A percentile compares a stretch with the other conserved stretches of the same genome.
These are phyloP conservation scores for Colinus virginianus DNA, from an alignment of 2,113 vertebrate species.

Conservation along the genomic window DNA sequence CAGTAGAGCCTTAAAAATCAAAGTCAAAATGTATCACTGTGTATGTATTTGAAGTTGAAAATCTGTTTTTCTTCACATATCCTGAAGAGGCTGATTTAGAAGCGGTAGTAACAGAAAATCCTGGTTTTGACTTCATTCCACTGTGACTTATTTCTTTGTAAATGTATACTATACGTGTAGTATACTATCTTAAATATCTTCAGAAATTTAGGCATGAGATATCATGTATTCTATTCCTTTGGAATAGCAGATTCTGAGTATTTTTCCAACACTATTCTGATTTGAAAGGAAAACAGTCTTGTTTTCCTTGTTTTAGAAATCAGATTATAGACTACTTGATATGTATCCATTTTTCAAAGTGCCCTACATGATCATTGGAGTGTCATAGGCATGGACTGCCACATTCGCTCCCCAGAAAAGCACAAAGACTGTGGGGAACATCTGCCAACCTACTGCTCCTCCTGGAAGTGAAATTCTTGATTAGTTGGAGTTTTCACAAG, in stretches of 20 bases:
- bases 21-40: not conserved
- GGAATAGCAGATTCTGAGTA: not conserved
- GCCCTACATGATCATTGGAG: not conserved
- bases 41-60: not conserved
- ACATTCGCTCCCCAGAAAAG: not conserved
- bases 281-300: not conserved
- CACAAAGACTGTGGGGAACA: not conserved
- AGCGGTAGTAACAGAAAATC: not conserved
- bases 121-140: not conserved
- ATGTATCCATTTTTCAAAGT: not conserved
- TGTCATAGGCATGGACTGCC: not conserved
- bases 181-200: not conserved
- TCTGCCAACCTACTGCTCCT: not conserved
- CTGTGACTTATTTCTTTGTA: not conserved
- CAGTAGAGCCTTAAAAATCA: not conserved
- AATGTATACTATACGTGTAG: not conserved
- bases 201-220: not conserved
- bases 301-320: not conserved
- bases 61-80: not conserved
- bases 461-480: not conserved
- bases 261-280: not conserved
- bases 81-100: not conserved
- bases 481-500: not conserved
- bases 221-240: not conserved
- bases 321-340: not conserved